phyloP scores from a whole-genome alignment of 2,888 invertebrate species.

The Drosophila koepferae region DNA sequence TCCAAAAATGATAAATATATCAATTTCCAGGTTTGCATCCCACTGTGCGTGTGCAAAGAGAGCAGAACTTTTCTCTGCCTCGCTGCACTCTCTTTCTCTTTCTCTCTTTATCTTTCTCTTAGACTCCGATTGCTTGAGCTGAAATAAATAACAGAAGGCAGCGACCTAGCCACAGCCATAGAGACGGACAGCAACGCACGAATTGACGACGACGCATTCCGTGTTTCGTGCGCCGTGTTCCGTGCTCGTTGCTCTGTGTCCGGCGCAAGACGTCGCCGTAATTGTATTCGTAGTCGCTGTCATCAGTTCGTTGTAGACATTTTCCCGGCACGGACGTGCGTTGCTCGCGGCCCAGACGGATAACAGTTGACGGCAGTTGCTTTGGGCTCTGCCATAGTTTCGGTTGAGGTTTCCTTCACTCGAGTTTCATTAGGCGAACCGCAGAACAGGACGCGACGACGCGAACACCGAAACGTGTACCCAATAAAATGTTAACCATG shows the following conservation, averaged over 20 bases:
- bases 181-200: constrained; percentile 42
- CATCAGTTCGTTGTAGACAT: constrained; percentile 81
- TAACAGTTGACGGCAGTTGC: constrained; percentile 39
- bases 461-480: constrained; percentile 32
- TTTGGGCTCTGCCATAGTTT: constrained; percentile 46
- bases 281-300: constrained; percentile 24
- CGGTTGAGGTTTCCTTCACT: constrained; percentile 55
- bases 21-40: not conserved
- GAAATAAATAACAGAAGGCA: constrained; percentile 41
- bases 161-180: constrained; percentile 43
- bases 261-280: constrained; percentile 52
- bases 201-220: constrained; percentile 54
- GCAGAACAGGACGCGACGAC: constrained; percentile 42
- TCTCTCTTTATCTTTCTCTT: constrained; percentile 6
- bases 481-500: constrained; percentile 57
- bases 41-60: constrained; percentile 39
- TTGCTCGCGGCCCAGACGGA: constrained; percentile 40
- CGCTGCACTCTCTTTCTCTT: constrained; percentile 3
- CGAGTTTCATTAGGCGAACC: constrained; percentile 67
- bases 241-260: constrained; percentile 50
- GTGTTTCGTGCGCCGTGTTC: constrained; percentile 41
- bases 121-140: constrained; percentile 13
- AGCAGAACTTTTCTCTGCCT: not conserved
- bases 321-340: constrained; percentile 80
- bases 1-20: too few relatives aligned